phyloP scores from a whole-genome alignment of 2,113 vertebrate genomes.

The Aphyosemion australe region DNA sequence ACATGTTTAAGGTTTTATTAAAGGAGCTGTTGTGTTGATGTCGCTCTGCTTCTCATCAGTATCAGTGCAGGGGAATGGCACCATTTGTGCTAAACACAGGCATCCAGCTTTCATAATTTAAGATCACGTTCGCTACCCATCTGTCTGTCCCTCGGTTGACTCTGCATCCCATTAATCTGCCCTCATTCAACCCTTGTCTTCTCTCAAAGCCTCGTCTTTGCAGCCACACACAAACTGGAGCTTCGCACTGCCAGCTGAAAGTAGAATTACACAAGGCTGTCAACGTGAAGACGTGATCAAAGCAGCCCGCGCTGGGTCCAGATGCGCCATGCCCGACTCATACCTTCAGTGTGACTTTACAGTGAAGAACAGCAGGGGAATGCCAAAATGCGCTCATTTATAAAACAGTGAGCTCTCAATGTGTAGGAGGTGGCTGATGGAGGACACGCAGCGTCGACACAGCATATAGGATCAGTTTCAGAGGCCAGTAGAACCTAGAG shows the following conservation, averaged over 20 bases:
- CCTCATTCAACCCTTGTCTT: slow-evolving; percentile 55
- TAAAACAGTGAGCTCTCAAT: slow-evolving; percentile 54
- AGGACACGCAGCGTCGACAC: background rate
- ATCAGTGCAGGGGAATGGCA: slow-evolving; percentile 21
- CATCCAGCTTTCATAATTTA: slow-evolving; percentile 60
- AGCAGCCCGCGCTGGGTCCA: slow-evolving; percentile 47
- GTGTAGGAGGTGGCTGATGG: slow-evolving; percentile 31
- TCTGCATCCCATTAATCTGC: slow-evolving; percentile 50
- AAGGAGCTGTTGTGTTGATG: background rate
- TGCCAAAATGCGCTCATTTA: slow-evolving; percentile 64
- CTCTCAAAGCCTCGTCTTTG: slow-evolving; percentile 59
- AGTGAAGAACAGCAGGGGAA: slow-evolving; percentile 50
- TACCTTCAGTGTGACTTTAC: slow-evolving; percentile 48
- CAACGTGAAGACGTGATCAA: slow-evolving; percentile 71
- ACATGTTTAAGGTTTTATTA: slow-evolving; percentile 2
- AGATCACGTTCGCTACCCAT: slow-evolving; percentile 48
- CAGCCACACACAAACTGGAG: slow-evolving; percentile 53
- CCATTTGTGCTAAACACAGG: slow-evolving; percentile 33
- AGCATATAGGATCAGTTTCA: background rate
- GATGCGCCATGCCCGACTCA: slow-evolving; percentile 52
- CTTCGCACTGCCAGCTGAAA: slow-evolving; percentile 66
- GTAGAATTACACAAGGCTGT: slow-evolving; percentile 62
- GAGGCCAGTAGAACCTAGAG: background rate
- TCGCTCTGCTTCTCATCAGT: slow-evolving; percentile 22
- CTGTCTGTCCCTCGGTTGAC: slow-evolving; percentile 41